A percentile compares a stretch with the other conserved stretches of the same genome.
Evolutionary conservation across 2,113 vertebrate genomes (phyloP).

Genomic region (Falcunculus frontatus): DNA sequence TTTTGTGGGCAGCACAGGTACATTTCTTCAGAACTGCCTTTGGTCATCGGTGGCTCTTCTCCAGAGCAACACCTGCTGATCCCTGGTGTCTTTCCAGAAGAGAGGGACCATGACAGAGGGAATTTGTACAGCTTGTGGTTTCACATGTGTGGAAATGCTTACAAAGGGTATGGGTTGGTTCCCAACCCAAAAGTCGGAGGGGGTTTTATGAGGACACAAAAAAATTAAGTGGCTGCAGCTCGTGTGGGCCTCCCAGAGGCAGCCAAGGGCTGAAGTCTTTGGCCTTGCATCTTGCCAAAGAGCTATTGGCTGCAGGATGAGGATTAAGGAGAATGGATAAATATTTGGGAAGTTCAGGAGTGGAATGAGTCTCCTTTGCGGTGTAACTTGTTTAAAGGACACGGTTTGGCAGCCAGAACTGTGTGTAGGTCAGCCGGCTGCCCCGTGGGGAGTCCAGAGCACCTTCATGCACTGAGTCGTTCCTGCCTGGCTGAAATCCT

Average conservation of each 20-base stretch:
- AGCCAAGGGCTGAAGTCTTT: background rate
- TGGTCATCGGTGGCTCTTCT: background rate
- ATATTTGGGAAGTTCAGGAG: background rate
- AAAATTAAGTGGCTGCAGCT: background rate
- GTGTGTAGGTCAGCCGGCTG: background rate
- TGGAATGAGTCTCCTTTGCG: background rate
- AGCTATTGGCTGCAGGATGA: background rate
- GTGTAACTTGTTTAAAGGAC: background rate
- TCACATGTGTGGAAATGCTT: background rate
- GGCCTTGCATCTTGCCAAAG: background rate
- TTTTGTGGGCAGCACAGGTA: background rate
- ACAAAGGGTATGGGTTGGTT: background rate
- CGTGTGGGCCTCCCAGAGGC: background rate
- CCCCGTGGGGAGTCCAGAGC: background rate
- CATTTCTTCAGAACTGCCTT: background rate
- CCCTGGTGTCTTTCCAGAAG: background rate
- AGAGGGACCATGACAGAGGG: background rate
- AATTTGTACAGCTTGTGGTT: background rate
- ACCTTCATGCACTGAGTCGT: background rate
- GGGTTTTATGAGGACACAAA: background rate
- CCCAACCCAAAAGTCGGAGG: background rate
- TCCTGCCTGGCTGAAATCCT: background rate
- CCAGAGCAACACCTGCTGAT: background rate
- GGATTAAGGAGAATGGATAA: slow-evolving; percentile 13
- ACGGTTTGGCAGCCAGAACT: background rate